phyloP scores from a whole-genome alignment of 2,888 invertebrate species.

The Drosophila tanythrix region DNA sequence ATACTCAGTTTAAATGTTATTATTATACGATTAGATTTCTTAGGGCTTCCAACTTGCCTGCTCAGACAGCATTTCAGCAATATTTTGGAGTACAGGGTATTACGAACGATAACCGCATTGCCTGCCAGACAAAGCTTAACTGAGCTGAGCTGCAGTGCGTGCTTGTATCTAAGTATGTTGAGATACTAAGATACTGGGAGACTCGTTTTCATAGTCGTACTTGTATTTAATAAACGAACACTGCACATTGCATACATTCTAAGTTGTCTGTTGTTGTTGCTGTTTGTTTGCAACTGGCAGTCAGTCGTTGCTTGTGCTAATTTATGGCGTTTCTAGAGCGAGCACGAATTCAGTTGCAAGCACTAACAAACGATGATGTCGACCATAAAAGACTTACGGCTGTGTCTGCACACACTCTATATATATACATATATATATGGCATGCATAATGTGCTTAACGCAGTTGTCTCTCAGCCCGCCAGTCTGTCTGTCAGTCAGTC shows the following conservation, averaged over 20 bases:
- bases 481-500: constrained; percentile 24
- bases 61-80: too few species aligned
- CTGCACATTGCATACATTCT: constrained; percentile 35
- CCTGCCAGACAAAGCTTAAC: constrained; percentile 12
- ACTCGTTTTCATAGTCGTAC: constrained; percentile 31
- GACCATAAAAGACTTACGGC: constrained; percentile 72
- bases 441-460: constrained; percentile 73
- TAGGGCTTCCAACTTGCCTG: neutral
- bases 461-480: constrained; percentile 24
- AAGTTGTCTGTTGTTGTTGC: constrained; percentile 31
- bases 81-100: constrained; percentile 25
- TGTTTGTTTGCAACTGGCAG: constrained; percentile 20
- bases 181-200: constrained; percentile 36
- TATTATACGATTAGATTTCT: neutral
- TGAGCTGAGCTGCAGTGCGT: constrained; percentile 33
- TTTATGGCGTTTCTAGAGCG: constrained; percentile 75
- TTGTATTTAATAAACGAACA: constrained; percentile 60
- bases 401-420: neutral
- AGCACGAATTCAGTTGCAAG: constrained; percentile 48
- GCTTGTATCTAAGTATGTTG: constrained; percentile 24
- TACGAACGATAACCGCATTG: constrained; percentile 12
- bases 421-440: constrained; percentile 1
- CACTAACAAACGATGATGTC: constrained; percentile 39
- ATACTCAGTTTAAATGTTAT: neutral
- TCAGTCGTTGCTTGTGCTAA: constrained; percentile 63